Evolutionary conservation across 2,113 vertebrate species (phyloP).

Genomic region (Psophia crepitans): DNA sequence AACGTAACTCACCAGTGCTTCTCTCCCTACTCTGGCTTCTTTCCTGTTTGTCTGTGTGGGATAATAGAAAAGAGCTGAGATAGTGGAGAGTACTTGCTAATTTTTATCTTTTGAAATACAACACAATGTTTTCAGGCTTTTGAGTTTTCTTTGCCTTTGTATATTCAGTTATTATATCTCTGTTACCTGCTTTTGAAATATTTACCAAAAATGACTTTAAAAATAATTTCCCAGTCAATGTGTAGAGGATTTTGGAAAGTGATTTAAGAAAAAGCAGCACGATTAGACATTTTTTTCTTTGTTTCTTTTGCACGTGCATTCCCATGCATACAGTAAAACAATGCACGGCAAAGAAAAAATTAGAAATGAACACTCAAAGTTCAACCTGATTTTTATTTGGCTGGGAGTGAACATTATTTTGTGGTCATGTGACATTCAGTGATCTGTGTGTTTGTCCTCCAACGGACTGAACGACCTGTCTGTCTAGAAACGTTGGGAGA

Average conservation of each 20-base stretch:
- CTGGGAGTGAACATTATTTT: background rate
- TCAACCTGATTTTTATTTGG: background rate
- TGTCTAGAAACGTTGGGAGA: background rate
- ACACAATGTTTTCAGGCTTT: background rate
- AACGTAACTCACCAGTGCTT: background rate
- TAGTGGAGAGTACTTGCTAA: background rate
- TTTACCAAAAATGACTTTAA: background rate
- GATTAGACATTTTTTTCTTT: background rate
- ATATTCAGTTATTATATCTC: background rate
- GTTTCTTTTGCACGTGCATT: background rate
- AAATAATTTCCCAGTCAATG: background rate
- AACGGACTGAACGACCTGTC: background rate
- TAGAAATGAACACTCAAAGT: background rate
- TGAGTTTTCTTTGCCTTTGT: background rate
- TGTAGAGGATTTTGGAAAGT: background rate
- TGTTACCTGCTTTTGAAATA: background rate
- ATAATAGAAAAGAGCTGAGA: background rate
- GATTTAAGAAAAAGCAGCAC: background rate
- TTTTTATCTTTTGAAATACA: background rate
- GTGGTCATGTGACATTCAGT: background rate
- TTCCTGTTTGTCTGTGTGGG: background rate
- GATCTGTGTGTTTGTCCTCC: background rate
- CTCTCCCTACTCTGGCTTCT: background rate
- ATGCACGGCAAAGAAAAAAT: background rate
- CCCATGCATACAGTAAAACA: background rate